These are phyloP conservation scores for Chrysotoxum bicinctum DNA, from an alignment of 2,888 invertebrate genomes.

Conservation along the genomic window DNA sequence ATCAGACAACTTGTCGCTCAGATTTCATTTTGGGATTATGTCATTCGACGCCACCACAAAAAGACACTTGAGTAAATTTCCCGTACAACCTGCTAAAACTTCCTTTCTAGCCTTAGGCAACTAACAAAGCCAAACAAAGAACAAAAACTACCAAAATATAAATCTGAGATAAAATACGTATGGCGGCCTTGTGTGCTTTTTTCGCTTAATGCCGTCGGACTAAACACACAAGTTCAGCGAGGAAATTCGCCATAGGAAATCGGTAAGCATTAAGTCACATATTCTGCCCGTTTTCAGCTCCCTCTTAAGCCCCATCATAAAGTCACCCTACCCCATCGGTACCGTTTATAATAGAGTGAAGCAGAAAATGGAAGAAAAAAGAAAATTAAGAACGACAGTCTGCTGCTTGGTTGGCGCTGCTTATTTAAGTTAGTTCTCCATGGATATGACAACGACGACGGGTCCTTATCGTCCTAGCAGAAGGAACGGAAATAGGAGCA, in stretches of 20 bases:
- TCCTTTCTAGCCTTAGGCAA: not conserved
- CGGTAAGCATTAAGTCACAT: conserved; percentile 46
- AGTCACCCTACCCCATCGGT: not conserved
- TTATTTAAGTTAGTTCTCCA: conserved; percentile 57
- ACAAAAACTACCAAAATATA: conserved; percentile 17
- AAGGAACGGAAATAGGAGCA: conserved; percentile 57
- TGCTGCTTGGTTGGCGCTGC: conserved; percentile 52
- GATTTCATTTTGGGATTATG: conserved; percentile 28
- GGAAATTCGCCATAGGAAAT: conserved; percentile 62
- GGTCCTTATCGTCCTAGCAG: conserved; percentile 54
- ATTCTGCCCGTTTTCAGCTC: not conserved
- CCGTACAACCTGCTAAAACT: conserved; percentile 24
- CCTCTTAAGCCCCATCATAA: not conserved
- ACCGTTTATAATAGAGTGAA: conserved; percentile 21
- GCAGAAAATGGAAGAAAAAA: not conserved
- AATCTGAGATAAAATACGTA: conserved; percentile 27
- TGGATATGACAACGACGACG: conserved; percentile 56
- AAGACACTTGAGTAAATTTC: conserved; percentile 51
- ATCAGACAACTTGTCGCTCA: conserved; percentile 58
- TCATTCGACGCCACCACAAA: not conserved
- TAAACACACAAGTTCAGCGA: conserved; percentile 10
- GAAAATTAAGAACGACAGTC: conserved; percentile 48
- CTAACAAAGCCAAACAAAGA: conserved; percentile 1
- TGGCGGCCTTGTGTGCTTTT: conserved; percentile 40
- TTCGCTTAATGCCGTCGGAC: conserved; percentile 39